phyloP scores from a whole-genome alignment of 2,888 invertebrate species.

The Macrosoma leucophasiata region DNA sequence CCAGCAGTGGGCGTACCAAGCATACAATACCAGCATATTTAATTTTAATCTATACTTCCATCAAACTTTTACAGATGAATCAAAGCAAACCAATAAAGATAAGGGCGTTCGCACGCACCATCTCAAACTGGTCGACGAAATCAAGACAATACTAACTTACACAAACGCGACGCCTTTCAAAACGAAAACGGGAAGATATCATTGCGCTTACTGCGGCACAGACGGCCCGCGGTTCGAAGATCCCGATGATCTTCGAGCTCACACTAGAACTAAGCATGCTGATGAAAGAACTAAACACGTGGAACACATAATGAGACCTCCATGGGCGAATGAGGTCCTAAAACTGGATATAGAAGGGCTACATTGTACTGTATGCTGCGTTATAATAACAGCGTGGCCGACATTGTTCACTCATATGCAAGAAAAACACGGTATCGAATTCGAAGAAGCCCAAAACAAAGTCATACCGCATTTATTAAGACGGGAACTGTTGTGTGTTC shows the following conservation, averaged over 20 bases:
- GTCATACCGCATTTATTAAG: conserved; percentile 42
- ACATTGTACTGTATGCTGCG: conserved; percentile 37
- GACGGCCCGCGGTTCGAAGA: conserved; percentile 34
- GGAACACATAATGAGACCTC: conserved; percentile 42
- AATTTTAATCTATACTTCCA: no score
- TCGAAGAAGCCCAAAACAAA: conserved; percentile 40
- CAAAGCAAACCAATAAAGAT: conserved; percentile 13
- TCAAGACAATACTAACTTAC: conserved; percentile 37
- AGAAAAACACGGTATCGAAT: conserved; percentile 30
- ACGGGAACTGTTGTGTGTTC: conserved; percentile 33
- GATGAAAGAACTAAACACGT: conserved; percentile 29
- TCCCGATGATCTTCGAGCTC: conserved; percentile 36
- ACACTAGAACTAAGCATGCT: conserved; percentile 35
- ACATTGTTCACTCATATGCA: conserved; percentile 45
- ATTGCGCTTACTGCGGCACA: conserved; percentile 46
- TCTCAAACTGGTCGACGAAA: conserved; percentile 36
- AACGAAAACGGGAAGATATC: conserved; percentile 31
- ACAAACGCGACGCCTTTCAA: conserved; percentile 53
- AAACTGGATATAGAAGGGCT: conserved; percentile 45
- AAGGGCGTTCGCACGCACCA: conserved; percentile 28
- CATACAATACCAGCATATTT: no score
- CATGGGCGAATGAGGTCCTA: conserved; percentile 42
- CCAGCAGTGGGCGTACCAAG: no score
- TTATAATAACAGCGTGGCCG: conserved; percentile 36
- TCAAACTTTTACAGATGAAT: conserved; percentile 15